Percentiles rank a stretch among this genome's conserved stretches.
phyloP scores from a whole-genome alignment of 2,797 vertebrate genomes.

The Acridotheres tristis region DNA sequence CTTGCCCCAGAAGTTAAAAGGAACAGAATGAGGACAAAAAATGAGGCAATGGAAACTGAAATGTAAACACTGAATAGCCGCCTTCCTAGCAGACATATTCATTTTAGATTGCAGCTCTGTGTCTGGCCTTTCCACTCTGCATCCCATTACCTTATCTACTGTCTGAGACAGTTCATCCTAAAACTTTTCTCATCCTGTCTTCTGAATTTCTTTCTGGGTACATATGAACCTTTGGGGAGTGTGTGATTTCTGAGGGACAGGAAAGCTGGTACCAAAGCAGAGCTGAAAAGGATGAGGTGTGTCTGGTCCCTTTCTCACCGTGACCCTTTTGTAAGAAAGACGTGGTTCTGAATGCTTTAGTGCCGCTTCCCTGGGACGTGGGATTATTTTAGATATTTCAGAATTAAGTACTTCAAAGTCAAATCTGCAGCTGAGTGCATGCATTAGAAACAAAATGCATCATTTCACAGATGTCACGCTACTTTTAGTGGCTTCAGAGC shows the following conservation, averaged over 20 bases:
- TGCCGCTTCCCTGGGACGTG: neutral
- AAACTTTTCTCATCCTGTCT: neutral
- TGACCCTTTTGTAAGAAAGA: neutral
- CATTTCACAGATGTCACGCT: conserved; percentile 7
- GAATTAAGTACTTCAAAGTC: conserved; percentile 31
- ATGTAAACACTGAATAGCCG: neutral
- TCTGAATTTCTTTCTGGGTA: neutral
- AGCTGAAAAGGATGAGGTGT: neutral
- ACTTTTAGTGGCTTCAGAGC: conserved; percentile 1
- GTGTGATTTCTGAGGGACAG: neutral
- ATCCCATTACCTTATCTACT: neutral
- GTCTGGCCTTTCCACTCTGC: neutral
- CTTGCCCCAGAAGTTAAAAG: neutral
- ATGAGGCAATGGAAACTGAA: neutral
- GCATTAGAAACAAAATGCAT: conserved; percentile 50
- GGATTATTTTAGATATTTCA: conserved; percentile 40
- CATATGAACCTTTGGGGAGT: neutral
- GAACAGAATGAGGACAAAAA: neutral
- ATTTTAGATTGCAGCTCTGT: neutral
- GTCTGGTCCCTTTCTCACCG: accelerated
- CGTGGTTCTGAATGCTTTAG: neutral
- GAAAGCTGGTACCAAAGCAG: neutral
- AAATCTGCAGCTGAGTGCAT: conserved; percentile 36
- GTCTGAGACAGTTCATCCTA: neutral
- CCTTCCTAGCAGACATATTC: neutral